Evolutionary conservation across 2,113 vertebrate species (phyloP).

Genomic region (Phaethon lepturus): DNA sequence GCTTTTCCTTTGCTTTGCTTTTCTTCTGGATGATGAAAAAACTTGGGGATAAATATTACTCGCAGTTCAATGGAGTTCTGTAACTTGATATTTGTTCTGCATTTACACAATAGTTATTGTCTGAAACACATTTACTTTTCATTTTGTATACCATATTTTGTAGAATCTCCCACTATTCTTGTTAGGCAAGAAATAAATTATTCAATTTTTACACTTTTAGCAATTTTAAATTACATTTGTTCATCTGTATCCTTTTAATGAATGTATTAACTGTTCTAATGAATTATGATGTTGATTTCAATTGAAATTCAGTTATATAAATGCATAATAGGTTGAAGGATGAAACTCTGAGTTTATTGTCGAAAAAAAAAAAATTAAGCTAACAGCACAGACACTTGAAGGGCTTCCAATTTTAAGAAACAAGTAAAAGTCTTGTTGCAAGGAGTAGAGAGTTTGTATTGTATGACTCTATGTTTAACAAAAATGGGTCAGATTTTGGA

Average conservation of each 20-base stretch:
- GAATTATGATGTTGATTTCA: background rate
- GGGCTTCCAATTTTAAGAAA: background rate
- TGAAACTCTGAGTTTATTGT: background rate
- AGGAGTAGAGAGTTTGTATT: background rate
- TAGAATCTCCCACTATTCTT: background rate
- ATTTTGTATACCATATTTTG: background rate
- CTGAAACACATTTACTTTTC: background rate
- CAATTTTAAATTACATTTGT: background rate
- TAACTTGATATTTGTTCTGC: background rate
- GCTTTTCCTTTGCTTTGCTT: background rate
- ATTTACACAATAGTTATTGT: background rate
- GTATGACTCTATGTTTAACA: background rate
- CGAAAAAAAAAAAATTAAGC: background rate
- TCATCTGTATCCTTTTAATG: background rate
- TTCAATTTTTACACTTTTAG: background rate
- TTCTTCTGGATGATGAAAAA: background rate
- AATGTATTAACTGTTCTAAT: background rate
- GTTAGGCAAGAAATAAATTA: background rate
- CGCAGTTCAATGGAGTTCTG: background rate
- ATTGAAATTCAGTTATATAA: background rate
- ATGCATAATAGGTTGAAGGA: background rate
- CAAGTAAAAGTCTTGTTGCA: background rate
- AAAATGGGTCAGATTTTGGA: background rate
- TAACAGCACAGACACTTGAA: background rate
- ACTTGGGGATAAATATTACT: background rate